A percentile compares a stretch with the other conserved stretches of the same genome.
phyloP scores from a whole-genome alignment of 2,888 invertebrate species.

The Dicycla oo region DNA sequence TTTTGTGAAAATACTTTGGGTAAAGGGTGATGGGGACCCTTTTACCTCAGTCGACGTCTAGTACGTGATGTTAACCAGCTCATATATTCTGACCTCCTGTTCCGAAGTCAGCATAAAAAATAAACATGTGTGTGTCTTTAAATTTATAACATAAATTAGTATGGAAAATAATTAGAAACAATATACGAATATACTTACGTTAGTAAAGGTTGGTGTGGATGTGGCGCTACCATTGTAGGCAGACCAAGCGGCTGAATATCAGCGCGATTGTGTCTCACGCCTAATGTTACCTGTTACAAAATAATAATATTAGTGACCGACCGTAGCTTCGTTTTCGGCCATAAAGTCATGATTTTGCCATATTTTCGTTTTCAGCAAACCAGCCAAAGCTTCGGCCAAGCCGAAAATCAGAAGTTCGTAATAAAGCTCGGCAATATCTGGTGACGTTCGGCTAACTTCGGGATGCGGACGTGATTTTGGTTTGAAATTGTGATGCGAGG shows the following conservation, averaged over 20 bases:
- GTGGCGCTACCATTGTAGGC: conserved; percentile 75
- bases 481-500: too few species aligned
- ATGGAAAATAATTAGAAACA: neutral
- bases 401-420: too few species aligned
- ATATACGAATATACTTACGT: conserved; percentile 72
- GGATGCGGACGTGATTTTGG: too few species aligned
- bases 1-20: too few species aligned
- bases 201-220: conserved; percentile 76
- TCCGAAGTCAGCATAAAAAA: conserved; percentile 50
- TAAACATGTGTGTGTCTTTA: conserved; percentile 27
- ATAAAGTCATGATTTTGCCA: too few species aligned
- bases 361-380: too few species aligned
- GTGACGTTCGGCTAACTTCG: too few species aligned
- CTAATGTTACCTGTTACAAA: conserved; percentile 81
- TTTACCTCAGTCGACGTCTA: conserved; percentile 54
- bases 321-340: too few species aligned
- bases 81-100: conserved; percentile 38
- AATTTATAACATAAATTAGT: neutral
- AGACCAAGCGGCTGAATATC: conserved; percentile 83
- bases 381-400: too few species aligned
- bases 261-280: conserved; percentile 87
- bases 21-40: neutral
- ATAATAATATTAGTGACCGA: too few species aligned
- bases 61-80: conserved; percentile 54
- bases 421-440: too few species aligned